Conservation (phyloP, 2,797 vertebrate species). For the Hylomyscus alleni region DNA sequence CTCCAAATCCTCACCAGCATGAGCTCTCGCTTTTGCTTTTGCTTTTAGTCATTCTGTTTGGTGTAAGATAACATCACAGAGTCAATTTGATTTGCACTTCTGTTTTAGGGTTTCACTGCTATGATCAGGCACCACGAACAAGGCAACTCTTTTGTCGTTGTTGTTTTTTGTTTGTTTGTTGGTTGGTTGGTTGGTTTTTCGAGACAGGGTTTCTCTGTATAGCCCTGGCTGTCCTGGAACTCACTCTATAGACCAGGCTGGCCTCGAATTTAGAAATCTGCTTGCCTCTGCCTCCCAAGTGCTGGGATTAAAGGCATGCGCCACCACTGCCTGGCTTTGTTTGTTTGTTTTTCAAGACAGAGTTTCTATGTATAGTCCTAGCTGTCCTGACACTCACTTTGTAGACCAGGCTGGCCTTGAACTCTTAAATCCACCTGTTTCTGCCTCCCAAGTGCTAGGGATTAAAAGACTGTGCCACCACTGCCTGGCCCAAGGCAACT, state of each 20-base stretch:
- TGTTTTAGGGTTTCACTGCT: no score
- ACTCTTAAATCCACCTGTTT: not conserved
- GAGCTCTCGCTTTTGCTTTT: not conserved
- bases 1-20: not conserved
- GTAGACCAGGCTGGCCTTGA: not conserved
- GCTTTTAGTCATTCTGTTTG: not conserved
- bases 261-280: not conserved
- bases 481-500: no score
- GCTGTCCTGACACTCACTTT: not conserved
- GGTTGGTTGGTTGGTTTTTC: not conserved
- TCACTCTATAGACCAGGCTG: not conserved
- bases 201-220: not conserved
- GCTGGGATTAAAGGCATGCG: no score
- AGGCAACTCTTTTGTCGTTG: no score
- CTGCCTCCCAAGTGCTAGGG: no score
- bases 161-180: no score
- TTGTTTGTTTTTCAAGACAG: not conserved
- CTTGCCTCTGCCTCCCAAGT: no score
- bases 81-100: not conserved
- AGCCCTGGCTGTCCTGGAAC: not conserved
- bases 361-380: not conserved
- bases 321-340: no score
- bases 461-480: no score
- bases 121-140: no score
- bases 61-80: not conserved